phyloP scores from a whole-genome alignment of 2,113 vertebrate genomes.

The Piliocolobus tephrosceles region DNA sequence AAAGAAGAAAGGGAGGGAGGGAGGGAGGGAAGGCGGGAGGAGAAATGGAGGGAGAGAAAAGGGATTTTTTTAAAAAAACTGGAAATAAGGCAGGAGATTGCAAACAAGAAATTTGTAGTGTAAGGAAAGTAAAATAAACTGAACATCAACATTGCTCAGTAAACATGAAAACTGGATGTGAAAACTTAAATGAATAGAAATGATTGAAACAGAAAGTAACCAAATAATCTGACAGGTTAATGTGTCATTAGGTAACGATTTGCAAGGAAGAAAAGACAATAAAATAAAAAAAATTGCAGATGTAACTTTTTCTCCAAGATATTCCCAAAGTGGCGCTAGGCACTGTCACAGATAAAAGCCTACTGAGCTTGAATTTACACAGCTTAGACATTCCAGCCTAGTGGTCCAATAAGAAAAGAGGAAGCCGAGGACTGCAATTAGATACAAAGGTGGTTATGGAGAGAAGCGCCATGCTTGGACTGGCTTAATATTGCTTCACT shows the following conservation, averaged over 20 bases:
- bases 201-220: not conserved
- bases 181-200: conserved; percentile 11
- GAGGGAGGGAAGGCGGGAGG: no score
- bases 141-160: not conserved
- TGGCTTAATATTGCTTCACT: not conserved
- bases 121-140: not conserved
- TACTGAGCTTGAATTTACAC: not conserved
- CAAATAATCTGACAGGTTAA: conserved; percentile 22
- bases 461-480: not conserved
- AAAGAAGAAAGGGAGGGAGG: not conserved
- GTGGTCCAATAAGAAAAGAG: not conserved
- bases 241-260: not conserved
- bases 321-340: not conserved
- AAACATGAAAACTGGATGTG: not conserved
- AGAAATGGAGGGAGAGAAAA: accelerated
- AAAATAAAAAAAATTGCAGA: not conserved
- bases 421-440: not conserved
- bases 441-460: not conserved
- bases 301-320: not conserved
- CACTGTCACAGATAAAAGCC: not conserved
- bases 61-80: not conserved
- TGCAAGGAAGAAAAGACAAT: not conserved
- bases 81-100: not conserved
- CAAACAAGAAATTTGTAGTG: not conserved
- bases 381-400: not conserved